phyloP scores from a whole-genome alignment of 1,140 invertebrate genomes.

The Nasonia giraulti region DNA sequence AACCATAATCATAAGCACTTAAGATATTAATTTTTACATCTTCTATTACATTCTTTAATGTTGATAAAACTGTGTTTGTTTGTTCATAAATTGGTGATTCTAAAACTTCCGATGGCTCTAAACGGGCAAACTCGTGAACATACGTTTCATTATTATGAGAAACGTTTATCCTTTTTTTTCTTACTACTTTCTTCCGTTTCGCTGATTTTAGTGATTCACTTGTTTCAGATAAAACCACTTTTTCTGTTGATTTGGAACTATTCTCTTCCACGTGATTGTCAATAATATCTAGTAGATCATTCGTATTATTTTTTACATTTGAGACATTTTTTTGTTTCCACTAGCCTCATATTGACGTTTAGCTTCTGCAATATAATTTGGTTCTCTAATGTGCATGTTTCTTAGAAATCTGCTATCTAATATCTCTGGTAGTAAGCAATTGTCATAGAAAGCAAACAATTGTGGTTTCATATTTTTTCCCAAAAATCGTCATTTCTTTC shows the following conservation, averaged over 20 bases:
- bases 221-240: neutral
- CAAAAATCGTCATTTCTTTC: constrained; percentile 54
- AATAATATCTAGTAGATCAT: neutral
- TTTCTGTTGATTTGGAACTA: no score
- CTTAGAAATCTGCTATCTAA: constrained; percentile 40
- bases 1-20: no score
- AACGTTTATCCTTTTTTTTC: no score
- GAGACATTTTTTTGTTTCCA: neutral
- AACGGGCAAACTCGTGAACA: no score
- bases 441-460: constrained; percentile 46
- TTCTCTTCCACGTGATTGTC: no score
- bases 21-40: no score
- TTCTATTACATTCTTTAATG: no score
- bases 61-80: no score
- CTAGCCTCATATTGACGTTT: neutral
- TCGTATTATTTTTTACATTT: neutral
- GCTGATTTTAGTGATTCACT: neutral
- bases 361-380: constrained; percentile 42
- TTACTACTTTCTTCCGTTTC: neutral
- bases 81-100: no score
- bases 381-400: constrained; percentile 43
- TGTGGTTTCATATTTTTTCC: constrained; percentile 46
- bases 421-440: constrained; percentile 53
- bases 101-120: no score
- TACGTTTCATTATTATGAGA: no score